Percentiles rank a stretch among this genome's conserved stretches.
phyloP scores from a whole-genome alignment of 1,140 invertebrate species.

The Ceratitis capitata region DNA sequence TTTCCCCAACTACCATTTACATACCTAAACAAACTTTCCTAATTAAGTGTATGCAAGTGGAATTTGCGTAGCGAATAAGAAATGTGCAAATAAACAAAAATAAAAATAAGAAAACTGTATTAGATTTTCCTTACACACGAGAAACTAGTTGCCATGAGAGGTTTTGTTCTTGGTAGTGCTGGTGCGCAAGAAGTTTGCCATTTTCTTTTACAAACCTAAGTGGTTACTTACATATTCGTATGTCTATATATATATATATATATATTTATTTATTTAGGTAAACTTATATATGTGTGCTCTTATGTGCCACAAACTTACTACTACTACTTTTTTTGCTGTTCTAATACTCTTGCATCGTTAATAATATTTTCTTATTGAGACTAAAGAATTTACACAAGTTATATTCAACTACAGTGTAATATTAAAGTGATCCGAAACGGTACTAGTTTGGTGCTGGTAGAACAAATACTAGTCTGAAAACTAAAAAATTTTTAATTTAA shows the following conservation, averaged over 20 bases:
- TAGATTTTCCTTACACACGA: no score
- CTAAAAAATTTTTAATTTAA: no score
- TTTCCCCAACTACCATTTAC: not conserved
- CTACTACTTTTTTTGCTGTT: not conserved
- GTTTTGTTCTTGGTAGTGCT: not conserved
- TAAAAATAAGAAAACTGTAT: not conserved
- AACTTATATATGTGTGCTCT: not conserved
- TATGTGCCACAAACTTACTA: not conserved
- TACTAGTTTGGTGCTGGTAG: no score
- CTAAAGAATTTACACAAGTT: not conserved
- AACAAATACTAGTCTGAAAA: no score
- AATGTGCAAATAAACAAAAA: not conserved
- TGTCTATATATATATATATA: no score
- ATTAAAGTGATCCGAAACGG: no score
- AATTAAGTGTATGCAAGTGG: not conserved
- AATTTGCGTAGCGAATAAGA: not conserved
- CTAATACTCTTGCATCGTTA: not conserved
- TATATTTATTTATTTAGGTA: no score
- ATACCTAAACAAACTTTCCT: not conserved
- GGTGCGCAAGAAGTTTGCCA: not conserved
- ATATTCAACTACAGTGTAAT: no score
- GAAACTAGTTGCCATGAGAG: not conserved
- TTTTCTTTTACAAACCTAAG: not conserved
- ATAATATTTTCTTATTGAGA: not conserved
- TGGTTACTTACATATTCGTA: no score